These are phyloP conservation scores for Strigamia transsilvanica DNA, from an alignment of 2,888 invertebrate genomes.

Conservation along the genomic window DNA sequence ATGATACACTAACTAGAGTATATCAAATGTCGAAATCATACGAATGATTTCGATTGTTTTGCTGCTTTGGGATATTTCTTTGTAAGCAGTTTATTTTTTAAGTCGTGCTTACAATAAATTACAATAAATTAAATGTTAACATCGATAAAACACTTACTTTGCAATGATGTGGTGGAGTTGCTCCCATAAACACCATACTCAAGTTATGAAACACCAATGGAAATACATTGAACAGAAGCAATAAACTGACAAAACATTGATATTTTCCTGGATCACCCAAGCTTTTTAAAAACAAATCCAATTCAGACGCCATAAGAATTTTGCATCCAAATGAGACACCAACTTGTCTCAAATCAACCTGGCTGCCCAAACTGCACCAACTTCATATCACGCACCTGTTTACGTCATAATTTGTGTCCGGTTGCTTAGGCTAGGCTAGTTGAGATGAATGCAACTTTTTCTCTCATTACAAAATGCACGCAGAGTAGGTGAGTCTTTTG, in stretches of 20 bases:
- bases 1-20: not conserved
- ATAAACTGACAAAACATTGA: slow-evolving; percentile 32
- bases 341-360: not conserved
- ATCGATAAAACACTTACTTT: slow-evolving; percentile 4
- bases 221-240: slow-evolving; percentile 33
- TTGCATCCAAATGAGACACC: not conserved
- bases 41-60: not conserved
- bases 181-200: slow-evolving; percentile 48
- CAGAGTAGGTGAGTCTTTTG: too few species aligned
- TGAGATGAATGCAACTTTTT: slow-evolving; percentile 18
- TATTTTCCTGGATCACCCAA: slow-evolving; percentile 43
- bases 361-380: not conserved
- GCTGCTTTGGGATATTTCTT: not conserved
- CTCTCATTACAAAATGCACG: not conserved
- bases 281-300: slow-evolving; percentile 14
- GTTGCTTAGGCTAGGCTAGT: not conserved
- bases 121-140: too few species aligned
- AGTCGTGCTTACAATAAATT: too few species aligned
- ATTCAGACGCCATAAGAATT: slow-evolving; percentile 33
- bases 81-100: too few species aligned
- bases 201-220: slow-evolving; percentile 48
- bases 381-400: slow-evolving; percentile 12
- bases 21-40: slow-evolving; percentile 4
- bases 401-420: slow-evolving; percentile 22
- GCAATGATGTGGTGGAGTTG: slow-evolving; percentile 44